Base-by-base conservation (phyloP, 2,888 invertebrate species). In the Drosophila heteroneura region DNA sequence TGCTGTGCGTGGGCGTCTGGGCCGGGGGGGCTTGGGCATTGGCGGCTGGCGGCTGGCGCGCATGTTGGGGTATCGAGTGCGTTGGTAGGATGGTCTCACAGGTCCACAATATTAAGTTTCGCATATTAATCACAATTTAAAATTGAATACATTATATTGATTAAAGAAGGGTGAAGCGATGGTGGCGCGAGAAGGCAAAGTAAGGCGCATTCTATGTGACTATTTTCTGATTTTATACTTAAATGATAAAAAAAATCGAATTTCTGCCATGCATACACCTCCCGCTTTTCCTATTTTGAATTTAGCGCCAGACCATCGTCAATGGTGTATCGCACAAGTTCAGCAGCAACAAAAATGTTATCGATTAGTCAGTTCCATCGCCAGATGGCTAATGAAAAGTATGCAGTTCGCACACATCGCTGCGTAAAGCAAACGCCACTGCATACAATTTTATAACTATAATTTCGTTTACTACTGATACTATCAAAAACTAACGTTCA, bases 121-220 rank as follows among this genome's bases (percentile, higher is more conserved):
- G 69, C 69, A 83, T 81, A 85, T 85, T 83, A 85, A 85, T 85
- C 85, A 89, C 86, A 86, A 89, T 85, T 86, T 86, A 77, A 85
- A 87, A 72, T 72, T 76, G 78, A 85, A 78, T 82, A 81, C 72
- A 87, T 84, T 85, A 83, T 39, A 71, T 76, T 69, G 88, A 85
- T 87, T 70, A 79, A 63, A 56, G 66, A 87, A 70, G 67, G 70
- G 51, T 53, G 22, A 26, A 30, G 16, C 16, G 5, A 47, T 37
- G 33, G 16, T 47, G 30, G n/a, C 32, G 16, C 52, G 28, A 57
- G 37, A 44, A 61, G 26, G 9, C 51, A 19, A 32, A 7, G 5
- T n/a, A 52, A 37, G 32, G 35, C 60, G 26, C n/a, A 60, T 41
- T 39, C 30, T 35, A 49, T 56, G 54, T 60, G 33, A 30, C 28